These are phyloP conservation scores for Paedocypris sp. DNA, from an alignment of 2,113 vertebrate species.

Conservation along the genomic window DNA sequence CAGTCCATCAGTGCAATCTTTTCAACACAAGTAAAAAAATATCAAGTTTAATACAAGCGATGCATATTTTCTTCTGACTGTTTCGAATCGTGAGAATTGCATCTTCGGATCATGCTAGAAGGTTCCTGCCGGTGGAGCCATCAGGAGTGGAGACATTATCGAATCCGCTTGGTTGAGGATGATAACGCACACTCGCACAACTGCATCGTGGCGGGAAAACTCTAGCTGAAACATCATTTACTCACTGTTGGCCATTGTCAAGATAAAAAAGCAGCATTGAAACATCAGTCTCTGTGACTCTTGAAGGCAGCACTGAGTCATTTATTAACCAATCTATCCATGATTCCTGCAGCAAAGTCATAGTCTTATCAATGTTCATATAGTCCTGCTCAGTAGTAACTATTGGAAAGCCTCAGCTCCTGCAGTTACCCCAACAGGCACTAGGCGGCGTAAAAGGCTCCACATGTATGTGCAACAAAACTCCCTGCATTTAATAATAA, in stretches of 20 bases:
- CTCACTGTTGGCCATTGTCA: constrained; percentile 58
- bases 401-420: constrained; percentile 58
- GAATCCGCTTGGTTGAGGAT: constrained; percentile 23
- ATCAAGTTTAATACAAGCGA: constrained; percentile 74
- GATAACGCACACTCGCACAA: constrained; percentile 14
- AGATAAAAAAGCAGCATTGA: constrained; percentile 73
- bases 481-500: constrained; percentile 68
- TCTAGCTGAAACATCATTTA: constrained; percentile 48
- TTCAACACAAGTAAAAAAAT: constrained; percentile 57
- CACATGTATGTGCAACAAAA: constrained; percentile 68
- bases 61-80: constrained; percentile 58
- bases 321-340: constrained; percentile 46
- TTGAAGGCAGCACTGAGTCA: constrained; percentile 52
- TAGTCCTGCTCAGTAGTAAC: constrained; percentile 67
- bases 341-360: constrained; percentile 52
- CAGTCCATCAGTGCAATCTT: constrained; percentile 85
- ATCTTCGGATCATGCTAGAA: constrained; percentile 43
- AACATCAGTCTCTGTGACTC: constrained; percentile 69
- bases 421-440: constrained; percentile 59
- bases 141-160: neutral
- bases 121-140: constrained; percentile 8
- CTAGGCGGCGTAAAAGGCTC: constrained; percentile 60
- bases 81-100: constrained; percentile 41
- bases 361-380: constrained; percentile 44
- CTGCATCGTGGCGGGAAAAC: constrained; percentile 44